Conservation (phyloP, 1,140 invertebrate species). For the Campodea augens region DNA sequence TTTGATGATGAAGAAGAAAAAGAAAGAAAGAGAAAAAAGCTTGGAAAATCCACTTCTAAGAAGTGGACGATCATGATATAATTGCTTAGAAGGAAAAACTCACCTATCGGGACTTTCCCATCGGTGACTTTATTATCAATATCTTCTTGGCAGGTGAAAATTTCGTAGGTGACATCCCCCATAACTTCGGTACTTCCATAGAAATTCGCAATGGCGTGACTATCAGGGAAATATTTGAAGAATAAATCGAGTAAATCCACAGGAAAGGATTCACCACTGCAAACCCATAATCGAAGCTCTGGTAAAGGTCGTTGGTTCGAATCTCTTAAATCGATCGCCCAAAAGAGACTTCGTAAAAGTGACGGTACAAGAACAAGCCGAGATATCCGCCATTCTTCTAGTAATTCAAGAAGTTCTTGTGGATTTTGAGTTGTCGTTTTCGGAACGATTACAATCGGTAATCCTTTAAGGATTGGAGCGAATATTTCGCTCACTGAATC, state of each 20-base stretch:
- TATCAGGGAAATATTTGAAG: conserved; percentile 40
- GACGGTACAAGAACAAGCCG: conserved; percentile 66
- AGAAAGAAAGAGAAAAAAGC: too few species aligned
- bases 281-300: conserved; percentile 52
- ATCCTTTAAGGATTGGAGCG: conserved; percentile 52
- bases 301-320: conserved; percentile 22
- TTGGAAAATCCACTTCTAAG: too few species aligned
- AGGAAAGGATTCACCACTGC: conserved; percentile 56
- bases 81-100: too few species aligned
- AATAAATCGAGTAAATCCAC: conserved; percentile 45
- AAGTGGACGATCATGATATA: too few species aligned
- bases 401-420: conserved; percentile 39
- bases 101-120: conserved; percentile 60
- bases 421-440: conserved; percentile 51
- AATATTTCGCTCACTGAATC: conserved; percentile 73
- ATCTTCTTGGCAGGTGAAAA: conserved; percentile 30
- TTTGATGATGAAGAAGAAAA: too few species aligned
- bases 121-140: conserved; percentile 28
- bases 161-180: conserved; percentile 55
- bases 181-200: conserved; percentile 78
- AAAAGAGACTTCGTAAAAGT: conserved; percentile 47
- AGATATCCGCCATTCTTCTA: conserved; percentile 50
- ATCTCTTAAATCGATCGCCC: neutral
- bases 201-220: conserved; percentile 54
- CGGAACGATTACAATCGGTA: conserved; percentile 44